These are phyloP conservation scores for Hoplostethus mediterraneus DNA, from an alignment of 2,797 vertebrate species.

Conservation along the genomic window DNA sequence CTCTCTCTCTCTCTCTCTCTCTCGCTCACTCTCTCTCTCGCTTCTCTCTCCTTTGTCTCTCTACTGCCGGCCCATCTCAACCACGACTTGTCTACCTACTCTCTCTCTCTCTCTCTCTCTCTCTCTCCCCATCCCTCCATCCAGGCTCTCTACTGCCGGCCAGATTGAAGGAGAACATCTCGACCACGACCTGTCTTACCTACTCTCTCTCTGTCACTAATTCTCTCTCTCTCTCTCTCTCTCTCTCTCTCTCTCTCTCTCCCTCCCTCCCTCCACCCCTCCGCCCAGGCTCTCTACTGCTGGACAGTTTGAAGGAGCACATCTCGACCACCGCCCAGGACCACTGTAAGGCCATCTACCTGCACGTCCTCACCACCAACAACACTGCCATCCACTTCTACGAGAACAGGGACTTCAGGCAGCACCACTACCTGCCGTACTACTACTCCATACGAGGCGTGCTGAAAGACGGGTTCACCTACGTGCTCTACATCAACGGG, in stretches of 20 bases:
- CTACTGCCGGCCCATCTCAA: no score
- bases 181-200: conserved; percentile 79
- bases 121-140: neutral
- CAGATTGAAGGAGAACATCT: conserved; percentile 98
- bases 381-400: conserved; percentile 98
- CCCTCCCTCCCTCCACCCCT: neutral
- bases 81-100: no score
- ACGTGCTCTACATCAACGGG: conserved; percentile 97
- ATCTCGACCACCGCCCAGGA: conserved; percentile 97
- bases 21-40: no score
- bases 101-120: neutral
- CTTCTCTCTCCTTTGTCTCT: no score
- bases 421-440: conserved; percentile 99
- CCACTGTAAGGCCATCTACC: conserved; percentile 99
- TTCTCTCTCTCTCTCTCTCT: no score
- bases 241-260: no score
- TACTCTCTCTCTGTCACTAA: neutral
- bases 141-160: conserved; percentile 96
- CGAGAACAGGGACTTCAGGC: conserved; percentile 98
- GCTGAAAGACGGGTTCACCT: conserved; percentile 98
- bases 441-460: conserved; percentile 99
- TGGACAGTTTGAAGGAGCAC: conserved; percentile 98
- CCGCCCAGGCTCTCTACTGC: conserved; percentile 91
- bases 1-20: no score
- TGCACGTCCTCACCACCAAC: conserved; percentile 98